These are phyloP conservation scores for Synodontis membranacea DNA, from an alignment of 2,113 vertebrate genomes.

Conservation along the genomic window DNA sequence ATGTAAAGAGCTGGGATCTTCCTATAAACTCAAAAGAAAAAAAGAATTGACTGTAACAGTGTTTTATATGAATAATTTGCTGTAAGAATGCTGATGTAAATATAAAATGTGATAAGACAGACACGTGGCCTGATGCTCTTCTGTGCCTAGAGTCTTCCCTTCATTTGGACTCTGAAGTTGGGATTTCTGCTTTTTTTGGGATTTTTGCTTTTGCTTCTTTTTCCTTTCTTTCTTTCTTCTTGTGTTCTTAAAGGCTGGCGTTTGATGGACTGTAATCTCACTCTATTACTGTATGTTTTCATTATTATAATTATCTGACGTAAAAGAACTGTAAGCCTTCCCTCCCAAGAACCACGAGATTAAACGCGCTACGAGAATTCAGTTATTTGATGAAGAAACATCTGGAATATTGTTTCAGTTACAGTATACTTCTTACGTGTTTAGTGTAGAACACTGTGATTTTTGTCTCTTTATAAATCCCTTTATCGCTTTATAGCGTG, in stretches of 20 bases:
- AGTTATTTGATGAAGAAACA: neutral
- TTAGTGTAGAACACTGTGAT: neutral
- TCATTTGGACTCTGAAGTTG: neutral
- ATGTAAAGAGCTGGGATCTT: neutral
- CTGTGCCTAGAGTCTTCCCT: conserved; percentile 56
- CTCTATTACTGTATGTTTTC: too few relatives aligned
- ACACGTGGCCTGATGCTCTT: conserved; percentile 67
- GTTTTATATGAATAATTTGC: neutral
- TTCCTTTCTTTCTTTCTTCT: conserved; percentile 51
- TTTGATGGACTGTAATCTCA: neutral
- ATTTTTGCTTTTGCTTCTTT: conserved; percentile 21
- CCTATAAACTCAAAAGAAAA: neutral
- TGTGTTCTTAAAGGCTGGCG: conserved; percentile 14
- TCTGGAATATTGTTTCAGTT: neutral
- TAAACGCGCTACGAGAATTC: neutral
- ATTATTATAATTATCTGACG: too few relatives aligned
- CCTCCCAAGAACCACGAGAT: neutral
- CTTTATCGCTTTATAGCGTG: neutral
- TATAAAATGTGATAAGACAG: neutral
- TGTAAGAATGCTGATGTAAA: neutral
- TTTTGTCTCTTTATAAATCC: neutral
- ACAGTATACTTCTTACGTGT: neutral
- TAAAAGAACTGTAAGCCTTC: neutral
- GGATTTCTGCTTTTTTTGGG: neutral
- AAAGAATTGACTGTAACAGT: neutral